Evolutionary conservation across 2,888 invertebrate genomes (phyloP).

Genomic region (Drosophila pseudotakahashii): DNA sequence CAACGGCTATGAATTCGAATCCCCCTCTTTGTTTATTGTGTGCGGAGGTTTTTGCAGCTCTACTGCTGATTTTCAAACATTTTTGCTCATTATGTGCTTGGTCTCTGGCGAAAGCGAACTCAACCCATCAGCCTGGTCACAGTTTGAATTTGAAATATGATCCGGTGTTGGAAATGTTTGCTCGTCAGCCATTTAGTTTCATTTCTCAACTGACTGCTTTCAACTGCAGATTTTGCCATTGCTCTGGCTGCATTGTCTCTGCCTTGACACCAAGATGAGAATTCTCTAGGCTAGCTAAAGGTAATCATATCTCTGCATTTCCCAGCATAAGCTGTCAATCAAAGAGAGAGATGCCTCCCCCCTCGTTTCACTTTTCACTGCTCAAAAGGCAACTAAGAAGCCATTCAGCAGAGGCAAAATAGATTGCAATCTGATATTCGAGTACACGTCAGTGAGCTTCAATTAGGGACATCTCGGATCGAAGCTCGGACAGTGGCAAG

Average conservation of each 20-base stretch:
- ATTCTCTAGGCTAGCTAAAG: conserved; percentile 33
- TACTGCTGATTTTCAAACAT: conserved; percentile 34
- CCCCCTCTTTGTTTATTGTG: conserved; percentile 29
- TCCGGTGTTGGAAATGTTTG: conserved; percentile 31
- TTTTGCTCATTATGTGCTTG: conserved; percentile 56
- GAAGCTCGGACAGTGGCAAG: conserved; percentile 1
- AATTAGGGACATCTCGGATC: conserved; percentile 34
- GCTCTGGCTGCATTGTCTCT: conserved; percentile 19
- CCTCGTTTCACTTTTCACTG: background rate
- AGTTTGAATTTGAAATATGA: conserved; percentile 56
- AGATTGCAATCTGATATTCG: conserved; percentile 32
- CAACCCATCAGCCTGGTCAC: conserved; percentile 12
- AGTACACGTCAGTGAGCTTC: conserved; percentile 26
- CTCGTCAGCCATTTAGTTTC: conserved; percentile 44
- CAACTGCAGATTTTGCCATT: conserved; percentile 24
- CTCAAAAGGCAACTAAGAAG: conserved; percentile 1
- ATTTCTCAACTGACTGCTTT: conserved; percentile 35
- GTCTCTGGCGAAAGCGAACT: background rate
- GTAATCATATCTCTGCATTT: conserved; percentile 31
- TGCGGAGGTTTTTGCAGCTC: background rate
- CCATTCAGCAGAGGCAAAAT: conserved; percentile 16
- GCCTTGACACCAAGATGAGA: conserved; percentile 34
- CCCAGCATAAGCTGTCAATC: conserved; percentile 42
- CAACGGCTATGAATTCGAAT: conserved; percentile 30
- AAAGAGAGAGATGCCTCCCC: background rate